Evolutionary conservation across 2,113 vertebrate species (phyloP).

Genomic region (cat (Felis catus)): DNA sequence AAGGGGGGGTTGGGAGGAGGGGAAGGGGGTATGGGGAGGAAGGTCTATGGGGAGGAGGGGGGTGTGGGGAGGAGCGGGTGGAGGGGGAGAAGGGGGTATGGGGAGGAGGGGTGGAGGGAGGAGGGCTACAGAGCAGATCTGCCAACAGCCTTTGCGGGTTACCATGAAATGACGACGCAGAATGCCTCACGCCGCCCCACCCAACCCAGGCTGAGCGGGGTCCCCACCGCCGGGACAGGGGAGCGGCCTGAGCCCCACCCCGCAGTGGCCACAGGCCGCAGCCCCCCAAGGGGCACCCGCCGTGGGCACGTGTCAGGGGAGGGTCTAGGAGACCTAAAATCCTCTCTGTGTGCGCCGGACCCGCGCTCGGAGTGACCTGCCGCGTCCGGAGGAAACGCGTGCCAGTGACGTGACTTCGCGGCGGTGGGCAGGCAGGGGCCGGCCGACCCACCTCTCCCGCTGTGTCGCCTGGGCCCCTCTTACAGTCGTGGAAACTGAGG

Average conservation of each 20-base stretch:
- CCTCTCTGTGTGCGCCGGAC: too few species aligned
- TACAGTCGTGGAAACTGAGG: neutral
- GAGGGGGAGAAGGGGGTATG: too few species aligned
- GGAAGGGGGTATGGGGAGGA: too few species aligned
- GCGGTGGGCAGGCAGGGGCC: neutral
- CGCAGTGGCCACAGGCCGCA: too few species aligned
- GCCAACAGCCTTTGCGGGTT: neutral
- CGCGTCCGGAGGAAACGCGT: neutral
- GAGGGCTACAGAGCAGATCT: fast-evolving
- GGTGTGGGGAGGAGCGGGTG: fast-evolving
- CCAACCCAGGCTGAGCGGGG: fast-evolving
- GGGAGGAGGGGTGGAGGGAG: fast-evolving
- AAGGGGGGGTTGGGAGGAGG: too few species aligned
- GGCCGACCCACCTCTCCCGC: neutral
- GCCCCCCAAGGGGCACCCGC: fast-evolving
- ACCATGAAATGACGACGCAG: neutral
- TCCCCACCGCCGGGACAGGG: neutral
- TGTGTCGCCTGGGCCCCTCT: neutral
- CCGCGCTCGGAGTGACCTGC: neutral
- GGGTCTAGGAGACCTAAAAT: neutral
- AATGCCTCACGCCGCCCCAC: neutral
- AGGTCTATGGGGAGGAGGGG: too few species aligned
- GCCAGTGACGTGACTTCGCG: neutral
- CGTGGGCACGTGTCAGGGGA: neutral
- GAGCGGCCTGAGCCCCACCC: neutral